These are phyloP conservation scores for Pilophorus perplexus DNA, from an alignment of 2,888 invertebrate species.

Conservation along the genomic window DNA sequence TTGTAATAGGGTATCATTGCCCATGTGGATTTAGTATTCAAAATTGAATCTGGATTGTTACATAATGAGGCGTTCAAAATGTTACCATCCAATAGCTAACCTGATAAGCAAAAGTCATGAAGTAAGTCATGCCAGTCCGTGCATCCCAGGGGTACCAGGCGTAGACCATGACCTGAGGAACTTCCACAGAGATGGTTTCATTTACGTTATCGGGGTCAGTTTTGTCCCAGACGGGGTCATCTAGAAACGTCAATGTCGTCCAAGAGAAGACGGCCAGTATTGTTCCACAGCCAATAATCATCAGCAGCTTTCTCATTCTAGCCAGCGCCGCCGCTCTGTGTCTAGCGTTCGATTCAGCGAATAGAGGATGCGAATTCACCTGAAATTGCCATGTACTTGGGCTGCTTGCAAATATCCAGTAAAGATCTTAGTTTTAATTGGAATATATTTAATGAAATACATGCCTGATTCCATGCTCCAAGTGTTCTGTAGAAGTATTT, in stretches of 20 bases:
- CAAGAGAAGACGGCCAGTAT: slow-evolving; percentile 64
- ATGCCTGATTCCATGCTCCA: slow-evolving; percentile 70
- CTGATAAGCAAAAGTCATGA: slow-evolving; percentile 66
- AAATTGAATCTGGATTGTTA: too few species aligned
- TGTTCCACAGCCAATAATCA: slow-evolving; percentile 64
- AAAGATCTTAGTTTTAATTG: too few species aligned
- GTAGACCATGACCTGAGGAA: slow-evolving; percentile 70
- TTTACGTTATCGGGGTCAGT: slow-evolving; percentile 69
- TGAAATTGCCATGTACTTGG: slow-evolving; percentile 51
- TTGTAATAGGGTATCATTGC: too few species aligned
- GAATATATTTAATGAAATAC: too few species aligned
- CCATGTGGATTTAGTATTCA: too few species aligned
- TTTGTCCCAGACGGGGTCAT: slow-evolving; percentile 67
- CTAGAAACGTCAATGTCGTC: slow-evolving; percentile 77
- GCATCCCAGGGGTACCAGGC: slow-evolving; percentile 79
- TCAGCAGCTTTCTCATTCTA: slow-evolving; percentile 71
- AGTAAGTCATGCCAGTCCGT: slow-evolving; percentile 66
- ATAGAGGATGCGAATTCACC: slow-evolving; percentile 77
- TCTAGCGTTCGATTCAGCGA: slow-evolving; percentile 76
- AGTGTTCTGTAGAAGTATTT: slow-evolving; percentile 67
- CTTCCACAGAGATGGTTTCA: slow-evolving; percentile 64
- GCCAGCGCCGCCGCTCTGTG: slow-evolving; percentile 67
- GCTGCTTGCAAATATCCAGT: too few species aligned
- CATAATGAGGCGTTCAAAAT: too few species aligned
- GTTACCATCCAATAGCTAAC: too few species aligned